Conservation (phyloP, 2,113 vertebrate species). For the Hemiscyllium ocellatum region DNA sequence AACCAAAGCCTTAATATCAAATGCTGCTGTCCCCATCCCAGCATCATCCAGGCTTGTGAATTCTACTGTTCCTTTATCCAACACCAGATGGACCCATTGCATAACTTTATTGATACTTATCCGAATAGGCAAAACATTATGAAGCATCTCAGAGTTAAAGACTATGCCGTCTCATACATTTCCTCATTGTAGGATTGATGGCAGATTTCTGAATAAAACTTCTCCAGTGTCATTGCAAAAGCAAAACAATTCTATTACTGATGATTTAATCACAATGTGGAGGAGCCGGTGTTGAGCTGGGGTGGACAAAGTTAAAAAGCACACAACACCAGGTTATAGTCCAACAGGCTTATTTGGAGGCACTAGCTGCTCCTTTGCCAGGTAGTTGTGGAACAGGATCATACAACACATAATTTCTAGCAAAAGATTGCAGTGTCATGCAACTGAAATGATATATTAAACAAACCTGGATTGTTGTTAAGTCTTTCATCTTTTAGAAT, state of each 20-base stretch:
- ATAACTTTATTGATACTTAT: neutral
- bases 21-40: no score
- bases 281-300: no score
- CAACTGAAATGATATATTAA: no score
- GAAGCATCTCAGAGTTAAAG: neutral
- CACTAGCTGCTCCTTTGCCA: no score
- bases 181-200: neutral
- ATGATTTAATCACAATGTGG: neutral
- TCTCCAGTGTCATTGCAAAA: neutral
- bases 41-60: neutral
- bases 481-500: no score
- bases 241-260: neutral
- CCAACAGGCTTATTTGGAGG: no score
- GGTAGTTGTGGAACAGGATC: no score
- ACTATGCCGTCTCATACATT: neutral
- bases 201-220: neutral
- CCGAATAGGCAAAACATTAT: neutral
- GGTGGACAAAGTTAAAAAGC: no score
- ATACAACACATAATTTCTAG: no score
- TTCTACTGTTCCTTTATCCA: neutral
- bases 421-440: no score
- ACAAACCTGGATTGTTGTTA: no score
- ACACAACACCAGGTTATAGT: no score
- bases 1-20: neutral
- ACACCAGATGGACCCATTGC: conserved; percentile 10